These are phyloP conservation scores for Psittacula derbiana DNA, from an alignment of 2,797 vertebrate genomes.

Conservation along the genomic window DNA sequence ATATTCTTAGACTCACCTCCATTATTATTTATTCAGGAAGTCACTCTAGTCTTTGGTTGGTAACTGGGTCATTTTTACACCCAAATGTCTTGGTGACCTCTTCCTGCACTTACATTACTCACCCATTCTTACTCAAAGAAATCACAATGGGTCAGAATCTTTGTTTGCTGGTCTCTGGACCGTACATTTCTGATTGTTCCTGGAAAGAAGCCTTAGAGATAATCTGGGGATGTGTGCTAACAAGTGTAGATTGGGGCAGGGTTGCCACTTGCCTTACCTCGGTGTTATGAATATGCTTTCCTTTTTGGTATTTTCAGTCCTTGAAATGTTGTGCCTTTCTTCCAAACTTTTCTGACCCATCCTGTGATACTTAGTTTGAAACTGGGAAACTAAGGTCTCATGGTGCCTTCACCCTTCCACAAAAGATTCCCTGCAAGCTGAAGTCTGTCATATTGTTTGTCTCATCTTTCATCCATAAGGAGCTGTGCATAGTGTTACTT, in stretches of 20 bases:
- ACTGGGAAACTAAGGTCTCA: neutral
- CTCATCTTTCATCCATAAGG: neutral
- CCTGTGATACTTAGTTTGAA: neutral
- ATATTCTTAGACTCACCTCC: slow-evolving; percentile 70
- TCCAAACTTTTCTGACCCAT: neutral
- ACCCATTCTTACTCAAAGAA: neutral
- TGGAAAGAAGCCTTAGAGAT: neutral
- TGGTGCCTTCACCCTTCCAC: neutral
- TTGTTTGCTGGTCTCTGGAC: neutral
- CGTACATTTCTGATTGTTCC: neutral
- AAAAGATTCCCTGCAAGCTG: neutral
- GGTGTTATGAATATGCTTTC: neutral
- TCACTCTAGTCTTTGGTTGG: slow-evolving; percentile 7
- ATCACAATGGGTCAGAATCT: neutral
- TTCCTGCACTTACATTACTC: neutral
- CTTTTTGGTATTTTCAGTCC: neutral
- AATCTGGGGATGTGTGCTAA: neutral
- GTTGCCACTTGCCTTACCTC: neutral
- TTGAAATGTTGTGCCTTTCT: neutral
- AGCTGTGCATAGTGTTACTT: neutral
- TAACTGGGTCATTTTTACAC: slow-evolving; percentile 62
- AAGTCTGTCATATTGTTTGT: accelerated
- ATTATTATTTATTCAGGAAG: slow-evolving; percentile 64
- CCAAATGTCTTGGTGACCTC: neutral
- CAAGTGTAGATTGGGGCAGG: neutral